Conservation (phyloP, 1,140 invertebrate genomes). For the Drosophila ohnishii region DNA sequence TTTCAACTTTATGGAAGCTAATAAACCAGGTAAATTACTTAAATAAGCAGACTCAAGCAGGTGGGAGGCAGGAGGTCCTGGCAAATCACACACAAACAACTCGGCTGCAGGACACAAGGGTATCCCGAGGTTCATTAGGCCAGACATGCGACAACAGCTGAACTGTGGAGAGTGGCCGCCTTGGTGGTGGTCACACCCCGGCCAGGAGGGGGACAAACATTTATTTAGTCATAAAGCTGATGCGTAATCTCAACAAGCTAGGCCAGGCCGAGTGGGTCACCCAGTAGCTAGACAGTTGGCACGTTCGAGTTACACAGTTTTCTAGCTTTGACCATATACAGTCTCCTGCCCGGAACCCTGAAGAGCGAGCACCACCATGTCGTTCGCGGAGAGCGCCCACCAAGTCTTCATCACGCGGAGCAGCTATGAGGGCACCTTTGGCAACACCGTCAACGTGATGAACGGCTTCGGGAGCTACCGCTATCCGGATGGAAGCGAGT, state of each 20-base stretch:
- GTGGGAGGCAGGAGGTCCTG: not conserved
- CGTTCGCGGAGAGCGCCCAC: constrained; percentile 2
- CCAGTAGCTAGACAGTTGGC: constrained; percentile 20
- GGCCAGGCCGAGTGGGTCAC: constrained; percentile 42
- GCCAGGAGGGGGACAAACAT: constrained; percentile 21
- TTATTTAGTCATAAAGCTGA: constrained; percentile 73
- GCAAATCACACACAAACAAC: constrained; percentile 18
- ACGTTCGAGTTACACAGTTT: constrained; percentile 19
- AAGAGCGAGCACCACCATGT: constrained; percentile 1
- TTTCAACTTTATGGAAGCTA: constrained; percentile 18
- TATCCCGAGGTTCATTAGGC: constrained; percentile 44
- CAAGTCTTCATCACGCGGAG: constrained; percentile 57
- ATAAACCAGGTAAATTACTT: constrained; percentile 34
- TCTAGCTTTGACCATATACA: constrained; percentile 3
- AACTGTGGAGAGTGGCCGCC: constrained; percentile 15
- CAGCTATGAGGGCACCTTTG: constrained; percentile 65
- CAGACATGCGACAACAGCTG: constrained; percentile 46
- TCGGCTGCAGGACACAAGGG: constrained; percentile 16
- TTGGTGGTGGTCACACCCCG: constrained; percentile 24
- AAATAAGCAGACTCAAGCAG: constrained; percentile 3
- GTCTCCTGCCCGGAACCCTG: not conserved
- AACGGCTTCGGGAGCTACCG: constrained; percentile 68
- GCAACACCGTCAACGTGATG: constrained; percentile 57
- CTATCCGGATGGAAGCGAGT: constrained; percentile 74
- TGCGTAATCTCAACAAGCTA: constrained; percentile 69